Conservation (phyloP, 2,888 invertebrate genomes). For the Petrolisthes cinctipes region DNA sequence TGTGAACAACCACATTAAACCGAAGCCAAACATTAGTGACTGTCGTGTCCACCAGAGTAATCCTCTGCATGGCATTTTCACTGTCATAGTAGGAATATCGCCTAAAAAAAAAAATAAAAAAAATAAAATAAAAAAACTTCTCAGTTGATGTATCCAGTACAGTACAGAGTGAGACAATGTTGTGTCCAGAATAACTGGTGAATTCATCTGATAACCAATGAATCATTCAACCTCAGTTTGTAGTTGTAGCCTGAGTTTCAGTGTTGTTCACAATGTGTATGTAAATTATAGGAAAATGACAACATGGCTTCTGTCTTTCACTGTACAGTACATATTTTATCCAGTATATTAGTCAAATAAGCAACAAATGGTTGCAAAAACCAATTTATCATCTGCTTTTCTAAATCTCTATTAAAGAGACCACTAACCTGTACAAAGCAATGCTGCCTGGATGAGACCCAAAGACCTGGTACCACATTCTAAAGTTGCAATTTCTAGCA, state of each 20-base stretch:
- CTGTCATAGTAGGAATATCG: conserved; percentile 43
- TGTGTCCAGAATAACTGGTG: too few species aligned
- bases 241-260: too few species aligned
- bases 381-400: neutral
- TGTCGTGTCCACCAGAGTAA: conserved; percentile 23
- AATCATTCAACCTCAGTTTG: too few species aligned
- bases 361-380: neutral
- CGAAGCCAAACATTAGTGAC: conserved; percentile 44
- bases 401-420: neutral
- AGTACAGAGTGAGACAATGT: too few species aligned
- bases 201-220: too few species aligned
- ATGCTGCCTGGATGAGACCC: conserved; percentile 38
- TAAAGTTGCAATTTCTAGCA: conserved; percentile 35
- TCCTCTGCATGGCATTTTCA: conserved; percentile 14
- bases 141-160: too few species aligned
- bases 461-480: conserved; percentile 48
- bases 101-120: conserved; percentile 20
- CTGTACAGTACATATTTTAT: too few species aligned
- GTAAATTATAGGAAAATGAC: too few species aligned
- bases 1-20: neutral
- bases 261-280: too few species aligned
- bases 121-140: too few species aligned
- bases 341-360: neutral
- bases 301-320: too few species aligned
- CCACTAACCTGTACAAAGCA: conserved; percentile 39